phyloP scores from a whole-genome alignment of 2,113 vertebrate genomes.

The Ibidorhyncha struthersii region DNA sequence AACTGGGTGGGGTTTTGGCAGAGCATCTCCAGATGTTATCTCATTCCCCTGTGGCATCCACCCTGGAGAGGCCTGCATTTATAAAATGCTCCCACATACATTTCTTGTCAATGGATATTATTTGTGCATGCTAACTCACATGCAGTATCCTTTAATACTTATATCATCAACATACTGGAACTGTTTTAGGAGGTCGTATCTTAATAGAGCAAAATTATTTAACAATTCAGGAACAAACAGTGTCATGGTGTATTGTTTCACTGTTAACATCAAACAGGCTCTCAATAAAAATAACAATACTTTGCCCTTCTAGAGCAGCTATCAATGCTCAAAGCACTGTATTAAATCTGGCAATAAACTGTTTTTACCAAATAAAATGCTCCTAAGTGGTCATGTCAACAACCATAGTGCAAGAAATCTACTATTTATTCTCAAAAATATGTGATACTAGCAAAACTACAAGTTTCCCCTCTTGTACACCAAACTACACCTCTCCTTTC shows the following conservation, averaged over 20 bases:
- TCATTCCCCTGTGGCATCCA: not conserved
- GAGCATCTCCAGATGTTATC: not conserved
- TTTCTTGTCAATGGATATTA: not conserved
- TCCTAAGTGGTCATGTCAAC: not conserved
- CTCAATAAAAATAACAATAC: not conserved
- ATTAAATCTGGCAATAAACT: not conserved
- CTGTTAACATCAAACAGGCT: not conserved
- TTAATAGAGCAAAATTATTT: not conserved
- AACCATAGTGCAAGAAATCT: not conserved
- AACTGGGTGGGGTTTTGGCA: not conserved
- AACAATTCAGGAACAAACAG: not conserved
- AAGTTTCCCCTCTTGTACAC: not conserved
- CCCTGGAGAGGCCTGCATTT: not conserved
- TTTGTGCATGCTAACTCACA: not conserved
- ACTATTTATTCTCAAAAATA: not conserved
- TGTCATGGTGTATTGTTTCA: not conserved
- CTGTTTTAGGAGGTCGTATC: not conserved
- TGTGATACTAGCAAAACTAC: not conserved
- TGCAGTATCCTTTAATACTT: not conserved
- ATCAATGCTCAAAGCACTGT: not conserved
- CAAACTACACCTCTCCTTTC: not conserved
- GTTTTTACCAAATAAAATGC: not conserved
- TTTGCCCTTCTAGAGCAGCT: not conserved
- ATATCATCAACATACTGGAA: not conserved
- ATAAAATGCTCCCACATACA: not conserved